These are phyloP conservation scores for Ondatra zibethicus DNA, from an alignment of 2,113 vertebrate genomes.

Conservation along the genomic window DNA sequence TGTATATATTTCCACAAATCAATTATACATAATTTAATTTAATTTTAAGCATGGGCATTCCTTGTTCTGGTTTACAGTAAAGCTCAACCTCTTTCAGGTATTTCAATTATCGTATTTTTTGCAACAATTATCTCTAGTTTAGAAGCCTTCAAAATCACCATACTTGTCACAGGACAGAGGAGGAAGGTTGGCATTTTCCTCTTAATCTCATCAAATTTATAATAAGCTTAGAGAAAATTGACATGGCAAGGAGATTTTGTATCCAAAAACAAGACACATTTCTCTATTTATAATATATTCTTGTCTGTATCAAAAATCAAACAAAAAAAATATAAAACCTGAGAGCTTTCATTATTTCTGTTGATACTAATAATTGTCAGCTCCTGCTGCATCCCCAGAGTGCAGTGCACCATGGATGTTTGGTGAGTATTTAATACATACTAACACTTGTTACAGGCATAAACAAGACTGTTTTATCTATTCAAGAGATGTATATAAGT, in stretches of 20 bases:
- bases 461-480: background rate
- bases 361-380: background rate
- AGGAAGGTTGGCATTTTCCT: slow-evolving; percentile 6
- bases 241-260: background rate
- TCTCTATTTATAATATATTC: background rate
- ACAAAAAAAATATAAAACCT: background rate
- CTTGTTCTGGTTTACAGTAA: background rate
- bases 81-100: background rate
- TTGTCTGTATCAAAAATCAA: background rate
- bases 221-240: slow-evolving; percentile 36
- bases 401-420: background rate
- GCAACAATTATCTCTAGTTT: background rate
- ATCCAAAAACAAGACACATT: slow-evolving; percentile 22
- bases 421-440: background rate
- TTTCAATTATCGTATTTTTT: background rate
- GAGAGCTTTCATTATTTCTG: background rate
- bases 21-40: background rate
- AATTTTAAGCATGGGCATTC: background rate
- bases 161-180: background rate
- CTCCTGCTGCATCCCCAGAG: background rate
- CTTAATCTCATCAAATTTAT: slow-evolving; percentile 38
- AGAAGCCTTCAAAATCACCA: background rate
- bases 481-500: background rate
- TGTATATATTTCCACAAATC: background rate
- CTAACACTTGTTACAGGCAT: background rate